Evolutionary conservation across 2,113 vertebrate species (phyloP).

Genomic region (Sinocyclocheilus rhinocerous): DNA sequence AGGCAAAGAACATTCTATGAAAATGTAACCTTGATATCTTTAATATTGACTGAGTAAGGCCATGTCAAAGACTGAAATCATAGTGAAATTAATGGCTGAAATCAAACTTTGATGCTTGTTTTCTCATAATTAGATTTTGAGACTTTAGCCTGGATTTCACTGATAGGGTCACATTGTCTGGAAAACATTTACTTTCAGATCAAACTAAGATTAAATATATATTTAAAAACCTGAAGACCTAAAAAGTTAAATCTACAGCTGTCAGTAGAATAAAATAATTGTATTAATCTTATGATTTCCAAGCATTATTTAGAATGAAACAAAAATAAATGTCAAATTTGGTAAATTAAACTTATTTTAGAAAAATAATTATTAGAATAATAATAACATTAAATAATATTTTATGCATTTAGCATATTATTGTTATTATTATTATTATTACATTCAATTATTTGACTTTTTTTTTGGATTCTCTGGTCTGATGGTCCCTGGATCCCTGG

Average conservation of each 20-base stretch:
- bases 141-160: background rate
- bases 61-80: too few species aligned
- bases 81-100: too few species aligned
- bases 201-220: background rate
- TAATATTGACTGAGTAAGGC: too few species aligned
- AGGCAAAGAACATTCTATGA: too few species aligned
- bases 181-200: background rate
- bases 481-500: too few species aligned
- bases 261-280: background rate
- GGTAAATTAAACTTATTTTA: background rate
- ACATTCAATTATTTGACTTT: background rate
- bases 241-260: background rate
- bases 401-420: background rate
- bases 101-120: background rate
- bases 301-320: background rate
- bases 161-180: too few species aligned
- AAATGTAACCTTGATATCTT: too few species aligned
- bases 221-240: background rate
- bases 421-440: background rate
- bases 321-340: background rate
- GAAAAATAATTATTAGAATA: too few species aligned
- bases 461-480: background rate
- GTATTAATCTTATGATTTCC: background rate
- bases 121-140: background rate
- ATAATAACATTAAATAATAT: too few species aligned